Conservation (phyloP, 2,797 vertebrate genomes). For the Gallinago solitaria region DNA sequence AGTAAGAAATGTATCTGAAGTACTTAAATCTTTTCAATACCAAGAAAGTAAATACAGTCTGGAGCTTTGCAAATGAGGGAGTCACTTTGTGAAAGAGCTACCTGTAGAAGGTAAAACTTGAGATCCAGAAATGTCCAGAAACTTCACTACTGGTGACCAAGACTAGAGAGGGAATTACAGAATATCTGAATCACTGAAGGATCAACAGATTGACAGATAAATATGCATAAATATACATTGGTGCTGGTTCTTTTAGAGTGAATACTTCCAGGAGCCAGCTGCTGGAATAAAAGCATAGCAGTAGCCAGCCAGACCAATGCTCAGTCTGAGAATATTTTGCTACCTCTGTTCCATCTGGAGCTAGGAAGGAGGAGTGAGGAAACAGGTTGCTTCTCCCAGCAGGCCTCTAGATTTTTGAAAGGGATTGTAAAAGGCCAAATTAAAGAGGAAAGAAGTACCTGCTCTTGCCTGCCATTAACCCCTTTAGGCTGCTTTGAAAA, state of each 20-base stretch:
- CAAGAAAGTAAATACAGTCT: background rate
- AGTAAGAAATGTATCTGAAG: background rate
- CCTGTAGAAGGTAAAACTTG: background rate
- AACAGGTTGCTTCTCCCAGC: conserved; percentile 19
- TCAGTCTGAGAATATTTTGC: background rate
- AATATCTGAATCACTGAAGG: background rate
- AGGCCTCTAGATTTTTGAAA: background rate
- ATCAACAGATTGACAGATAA: background rate
- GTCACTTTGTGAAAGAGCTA: background rate
- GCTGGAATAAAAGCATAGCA: background rate
- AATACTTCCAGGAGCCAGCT: background rate
- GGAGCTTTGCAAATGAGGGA: background rate
- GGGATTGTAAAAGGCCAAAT: background rate
- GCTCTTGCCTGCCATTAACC: background rate
- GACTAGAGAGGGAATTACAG: background rate
- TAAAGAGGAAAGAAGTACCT: background rate
- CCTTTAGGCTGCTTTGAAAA: background rate
- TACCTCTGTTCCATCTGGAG: conserved; percentile 3
- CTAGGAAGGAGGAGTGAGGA: background rate
- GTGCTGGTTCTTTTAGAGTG: background rate
- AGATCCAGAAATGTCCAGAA: background rate
- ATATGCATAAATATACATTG: background rate
- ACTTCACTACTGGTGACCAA: background rate
- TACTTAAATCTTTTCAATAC: background rate
- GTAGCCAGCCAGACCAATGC: background rate